Evolutionary conservation across 2,113 vertebrate genomes (phyloP).

Genomic region (Apus apus): DNA sequence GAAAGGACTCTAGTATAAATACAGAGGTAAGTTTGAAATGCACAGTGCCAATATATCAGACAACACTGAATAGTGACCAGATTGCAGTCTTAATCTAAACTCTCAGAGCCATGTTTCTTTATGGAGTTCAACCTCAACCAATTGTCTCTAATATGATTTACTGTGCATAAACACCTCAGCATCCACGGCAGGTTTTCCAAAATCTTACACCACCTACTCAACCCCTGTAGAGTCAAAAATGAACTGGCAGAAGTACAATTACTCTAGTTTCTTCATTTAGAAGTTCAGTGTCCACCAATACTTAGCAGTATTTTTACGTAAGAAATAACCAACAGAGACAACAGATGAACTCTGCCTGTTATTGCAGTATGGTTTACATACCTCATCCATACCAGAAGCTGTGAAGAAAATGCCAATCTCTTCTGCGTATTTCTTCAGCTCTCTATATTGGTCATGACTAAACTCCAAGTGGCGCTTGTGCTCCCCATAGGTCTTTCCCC

Average conservation of each 20-base stretch:
- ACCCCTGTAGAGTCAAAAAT: background rate
- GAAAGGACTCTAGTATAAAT: background rate
- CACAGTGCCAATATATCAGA: background rate
- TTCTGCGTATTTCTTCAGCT: slow-evolving; percentile 87
- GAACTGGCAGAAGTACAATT: background rate
- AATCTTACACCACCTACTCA: background rate
- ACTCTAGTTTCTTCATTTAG: background rate
- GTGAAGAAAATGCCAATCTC: slow-evolving; percentile 96
- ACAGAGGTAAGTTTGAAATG: background rate
- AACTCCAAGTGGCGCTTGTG: slow-evolving; percentile 96
- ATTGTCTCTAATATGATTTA: background rate
- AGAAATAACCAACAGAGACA: background rate
- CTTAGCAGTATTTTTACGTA: background rate
- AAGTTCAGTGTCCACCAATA: background rate
- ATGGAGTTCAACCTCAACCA: background rate
- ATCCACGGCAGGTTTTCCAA: background rate
- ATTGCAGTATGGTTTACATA: slow-evolving; percentile 46
- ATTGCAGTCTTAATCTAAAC: background rate
- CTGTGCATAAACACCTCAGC: background rate
- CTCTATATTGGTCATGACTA: slow-evolving; percentile 89
- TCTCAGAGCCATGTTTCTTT: background rate
- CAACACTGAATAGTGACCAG: fast-evolving
- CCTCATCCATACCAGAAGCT: slow-evolving; percentile 98
- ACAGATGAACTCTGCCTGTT: background rate
- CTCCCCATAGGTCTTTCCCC: slow-evolving; percentile 92